Evolutionary conservation across 2,888 invertebrate genomes (phyloP).

Genomic region (Mechanitis messenoides): DNA sequence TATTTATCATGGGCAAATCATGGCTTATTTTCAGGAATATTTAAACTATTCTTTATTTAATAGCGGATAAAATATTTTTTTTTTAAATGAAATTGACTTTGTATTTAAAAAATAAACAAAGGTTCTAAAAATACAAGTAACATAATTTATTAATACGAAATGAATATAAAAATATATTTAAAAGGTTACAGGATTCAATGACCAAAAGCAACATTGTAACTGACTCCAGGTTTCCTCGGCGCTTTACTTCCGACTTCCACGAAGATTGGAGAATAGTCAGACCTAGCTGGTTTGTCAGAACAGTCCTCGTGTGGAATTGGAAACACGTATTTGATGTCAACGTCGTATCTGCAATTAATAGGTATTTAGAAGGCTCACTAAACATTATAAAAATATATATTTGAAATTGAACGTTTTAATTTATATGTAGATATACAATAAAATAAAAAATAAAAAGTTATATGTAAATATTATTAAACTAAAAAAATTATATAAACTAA

Average conservation of each 20-base stretch:
- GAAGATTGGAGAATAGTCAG: conserved; percentile 54
- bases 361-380: neutral
- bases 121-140: neutral
- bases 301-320: conserved; percentile 86
- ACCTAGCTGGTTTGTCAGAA: conserved; percentile 55
- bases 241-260: conserved; percentile 57
- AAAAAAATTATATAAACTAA: no score
- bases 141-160: neutral
- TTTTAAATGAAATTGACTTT: no score
- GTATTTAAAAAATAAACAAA: neutral
- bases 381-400: no score
- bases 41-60: no score
- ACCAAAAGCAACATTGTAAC: conserved; percentile 52
- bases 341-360: conserved; percentile 79
- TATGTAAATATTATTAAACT: no score
- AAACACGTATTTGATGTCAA: conserved; percentile 91
- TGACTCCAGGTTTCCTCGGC: conserved; percentile 52
- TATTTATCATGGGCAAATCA: no score
- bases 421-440: no score
- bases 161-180: neutral
- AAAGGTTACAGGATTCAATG: conserved; percentile 30
- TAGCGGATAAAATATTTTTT: no score
- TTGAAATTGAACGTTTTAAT: no score
- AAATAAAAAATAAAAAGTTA: no score
- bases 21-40: no score